Percentiles rank a stretch among this genome's conserved stretches.
These are phyloP conservation scores for Cheilosia pagana DNA, from an alignment of 2,888 invertebrate species.

Conservation along the genomic window DNA sequence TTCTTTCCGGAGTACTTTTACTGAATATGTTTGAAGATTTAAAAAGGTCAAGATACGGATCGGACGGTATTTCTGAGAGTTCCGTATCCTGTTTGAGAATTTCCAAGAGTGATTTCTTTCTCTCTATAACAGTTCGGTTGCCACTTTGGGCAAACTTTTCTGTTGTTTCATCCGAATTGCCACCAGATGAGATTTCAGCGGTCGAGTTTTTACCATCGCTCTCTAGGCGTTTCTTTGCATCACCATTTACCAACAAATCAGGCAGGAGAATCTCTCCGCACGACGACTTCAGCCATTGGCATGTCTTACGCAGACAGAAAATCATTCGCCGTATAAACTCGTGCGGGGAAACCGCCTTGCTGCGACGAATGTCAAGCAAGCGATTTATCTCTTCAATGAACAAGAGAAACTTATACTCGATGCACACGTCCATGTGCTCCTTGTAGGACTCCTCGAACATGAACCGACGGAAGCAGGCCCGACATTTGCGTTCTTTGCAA, in stretches of 20 bases:
- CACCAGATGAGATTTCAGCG: conserved; percentile 71
- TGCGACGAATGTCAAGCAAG: conserved; percentile 79
- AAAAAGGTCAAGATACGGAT: conserved; percentile 33
- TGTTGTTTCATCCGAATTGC: conserved; percentile 64
- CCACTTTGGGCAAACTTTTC: conserved; percentile 55
- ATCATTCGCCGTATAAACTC: conserved; percentile 83
- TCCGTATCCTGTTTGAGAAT: conserved; percentile 39
- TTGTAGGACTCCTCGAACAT: conserved; percentile 82
- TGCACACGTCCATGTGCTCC: conserved; percentile 81
- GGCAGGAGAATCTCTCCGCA: conserved; percentile 80
- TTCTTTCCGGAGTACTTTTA: conserved; percentile 54
- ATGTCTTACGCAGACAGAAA: conserved; percentile 81
- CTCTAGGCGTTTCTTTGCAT: conserved; percentile 66
- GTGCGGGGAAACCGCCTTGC: conserved; percentile 82
- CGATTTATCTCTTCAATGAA: conserved; percentile 81
- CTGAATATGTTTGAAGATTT: conserved; percentile 18
- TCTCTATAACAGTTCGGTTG: conserved; percentile 60
- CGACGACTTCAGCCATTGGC: conserved; percentile 81
- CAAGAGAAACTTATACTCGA: conserved; percentile 81
- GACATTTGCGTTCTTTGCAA: conserved; percentile 82
- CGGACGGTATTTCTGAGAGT: conserved; percentile 8
- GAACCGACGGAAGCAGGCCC: conserved; percentile 81
- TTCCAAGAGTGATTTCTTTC: conserved; percentile 39
- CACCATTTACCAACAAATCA: conserved; percentile 76
- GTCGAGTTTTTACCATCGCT: conserved; percentile 73